These are phyloP conservation scores for Neolamprologus brichardi DNA, from an alignment of 2,113 vertebrate species.

Conservation along the genomic window DNA sequence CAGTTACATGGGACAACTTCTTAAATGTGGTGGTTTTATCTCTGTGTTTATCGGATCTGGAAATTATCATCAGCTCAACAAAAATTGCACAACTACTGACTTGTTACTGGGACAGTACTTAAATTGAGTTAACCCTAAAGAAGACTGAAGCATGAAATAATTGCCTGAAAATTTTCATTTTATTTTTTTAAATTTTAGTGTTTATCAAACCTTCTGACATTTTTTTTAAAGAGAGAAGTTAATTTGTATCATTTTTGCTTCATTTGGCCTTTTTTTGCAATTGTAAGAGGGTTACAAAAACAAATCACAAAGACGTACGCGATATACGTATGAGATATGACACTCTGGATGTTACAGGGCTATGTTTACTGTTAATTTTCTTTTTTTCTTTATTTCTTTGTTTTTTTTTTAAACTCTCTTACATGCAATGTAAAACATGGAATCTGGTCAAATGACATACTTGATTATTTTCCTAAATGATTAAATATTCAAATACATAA, in stretches of 20 bases:
- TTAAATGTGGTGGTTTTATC: neutral
- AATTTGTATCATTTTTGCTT: neutral
- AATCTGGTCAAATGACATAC: neutral
- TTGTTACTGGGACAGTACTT: neutral
- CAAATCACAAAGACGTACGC: fast-evolving
- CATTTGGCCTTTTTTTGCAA: neutral
- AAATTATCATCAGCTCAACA: neutral
- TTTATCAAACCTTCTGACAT: neutral
- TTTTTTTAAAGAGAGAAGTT: neutral
- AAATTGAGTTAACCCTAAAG: neutral
- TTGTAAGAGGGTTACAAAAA: neutral
- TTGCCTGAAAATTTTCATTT: neutral
- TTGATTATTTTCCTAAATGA: neutral
- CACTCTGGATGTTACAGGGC: neutral
- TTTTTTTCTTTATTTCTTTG: neutral
- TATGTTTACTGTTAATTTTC: neutral
- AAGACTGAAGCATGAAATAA: neutral
- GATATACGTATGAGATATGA: neutral
- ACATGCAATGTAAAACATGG: neutral
- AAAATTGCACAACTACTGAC: neutral
- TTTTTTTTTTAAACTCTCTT: fast-evolving
- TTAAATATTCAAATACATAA: neutral
- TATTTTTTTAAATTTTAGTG: neutral
- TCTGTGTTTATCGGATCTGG: neutral
- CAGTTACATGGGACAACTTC: neutral